Base-by-base conservation (phyloP, 92 coral and sea anemone genomes). In the Montipora capitata region DNA sequence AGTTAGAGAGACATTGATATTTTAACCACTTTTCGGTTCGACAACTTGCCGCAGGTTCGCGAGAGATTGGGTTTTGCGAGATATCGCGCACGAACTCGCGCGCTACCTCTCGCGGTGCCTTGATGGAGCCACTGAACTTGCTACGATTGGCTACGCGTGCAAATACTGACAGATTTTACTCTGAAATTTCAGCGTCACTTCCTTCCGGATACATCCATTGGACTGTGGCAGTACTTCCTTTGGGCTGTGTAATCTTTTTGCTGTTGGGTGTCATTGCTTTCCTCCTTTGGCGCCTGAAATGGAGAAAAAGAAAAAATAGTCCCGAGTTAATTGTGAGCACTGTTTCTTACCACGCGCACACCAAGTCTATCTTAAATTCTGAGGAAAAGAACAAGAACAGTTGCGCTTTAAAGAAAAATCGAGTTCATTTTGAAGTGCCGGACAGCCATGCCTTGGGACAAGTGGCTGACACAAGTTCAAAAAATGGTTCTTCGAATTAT, bases 251-350 rank as follows among this genome's bases (percentile, higher is more conserved):
- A 15, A 72, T 83, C 20, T 18, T 27, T 41, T 69, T 43, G 57
- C 79, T 83, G 1, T 5, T 57, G 15, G 73, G 87, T 72, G 61
- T 61, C 79, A 73, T 83, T 41, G 71, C 14, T 54, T 73, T 83
- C 51, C 87, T 72, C 20, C 87, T 83, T 4, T 83, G 87, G 87
- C 87, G 79, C 87, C 65, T 83, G 61, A 83, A 72, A 73, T 40
- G 43, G 15, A 41, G 15, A 11, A 3, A 72, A 20, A 65, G 48
- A 40, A 83, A 72, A 58, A 79, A 83, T 42, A 40, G 7, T 35
- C 11, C 45, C 61, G 79, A 72, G 4, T 57, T 83, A 11, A 72
- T 70, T 44, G 80, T 59, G 14, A 43, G 38, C 16, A 40, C 79
- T 13, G 43, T 72, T 42, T 68, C 62, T 27, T 72, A 72, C 48